Conservation (phyloP, 2,888 invertebrate species). For the Frankliniella fusca region DNA sequence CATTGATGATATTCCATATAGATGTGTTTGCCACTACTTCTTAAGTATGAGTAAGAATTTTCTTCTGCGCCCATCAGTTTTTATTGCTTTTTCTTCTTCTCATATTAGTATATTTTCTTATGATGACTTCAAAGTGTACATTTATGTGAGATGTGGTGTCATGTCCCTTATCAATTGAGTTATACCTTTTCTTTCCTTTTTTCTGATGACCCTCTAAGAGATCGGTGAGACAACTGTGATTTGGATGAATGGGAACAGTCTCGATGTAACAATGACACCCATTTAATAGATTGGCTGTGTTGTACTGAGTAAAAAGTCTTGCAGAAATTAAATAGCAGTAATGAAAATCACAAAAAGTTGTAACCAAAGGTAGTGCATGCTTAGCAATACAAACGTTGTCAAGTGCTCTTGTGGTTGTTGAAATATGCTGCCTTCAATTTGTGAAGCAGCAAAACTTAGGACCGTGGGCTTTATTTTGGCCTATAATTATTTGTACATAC, state of each 20-base stretch:
- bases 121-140: too few species aligned
- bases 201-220: background rate
- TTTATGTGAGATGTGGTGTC: too few species aligned
- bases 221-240: background rate
- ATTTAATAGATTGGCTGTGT: background rate
- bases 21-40: background rate
- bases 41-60: background rate
- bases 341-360: too few species aligned
- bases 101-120: background rate
- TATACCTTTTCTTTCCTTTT: background rate
- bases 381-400: background rate
- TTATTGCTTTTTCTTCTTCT: background rate
- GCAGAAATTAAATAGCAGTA: background rate
- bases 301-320: constrained; percentile 2
- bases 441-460: background rate
- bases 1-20: constrained; percentile 20
- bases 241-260: constrained; percentile 12
- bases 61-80: background rate
- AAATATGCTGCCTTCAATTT: too few species aligned
- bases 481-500: constrained; percentile 7
- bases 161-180: background rate
- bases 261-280: background rate
- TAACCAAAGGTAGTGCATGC: background rate
- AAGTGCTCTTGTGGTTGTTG: too few species aligned
- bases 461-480: background rate